Evolutionary conservation across 2,888 invertebrate genomes (phyloP).

Genomic region (Pachliopta kotzebuea): DNA sequence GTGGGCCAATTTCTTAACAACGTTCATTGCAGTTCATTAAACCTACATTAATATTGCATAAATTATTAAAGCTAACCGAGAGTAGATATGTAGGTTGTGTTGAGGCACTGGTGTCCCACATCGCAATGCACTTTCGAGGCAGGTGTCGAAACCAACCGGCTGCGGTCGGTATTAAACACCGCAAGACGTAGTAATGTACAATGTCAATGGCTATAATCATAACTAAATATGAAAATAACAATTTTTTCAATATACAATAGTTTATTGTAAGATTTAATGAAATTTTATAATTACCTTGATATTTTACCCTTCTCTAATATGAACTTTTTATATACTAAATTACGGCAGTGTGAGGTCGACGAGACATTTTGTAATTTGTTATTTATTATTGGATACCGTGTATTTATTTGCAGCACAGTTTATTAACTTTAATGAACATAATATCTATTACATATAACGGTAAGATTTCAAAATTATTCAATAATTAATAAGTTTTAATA

Average conservation of each 20-base stretch:
- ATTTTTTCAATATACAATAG: not conserved
- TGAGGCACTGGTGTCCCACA: constrained; percentile 39
- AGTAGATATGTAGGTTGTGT: constrained; percentile 24
- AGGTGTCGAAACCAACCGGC: constrained; percentile 47
- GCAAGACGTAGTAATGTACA: constrained; percentile 35
- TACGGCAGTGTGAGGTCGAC: too few species aligned
- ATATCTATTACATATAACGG: too few species aligned
- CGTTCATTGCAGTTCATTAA: constrained; percentile 10
- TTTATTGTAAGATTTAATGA: not conserved
- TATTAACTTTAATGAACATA: too few species aligned
- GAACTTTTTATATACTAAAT: too few species aligned
- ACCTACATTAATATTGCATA: constrained; percentile 5
- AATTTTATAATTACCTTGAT: too few species aligned
- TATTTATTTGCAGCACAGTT: too few species aligned
- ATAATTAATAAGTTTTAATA: too few species aligned
- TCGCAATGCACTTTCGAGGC: constrained; percentile 46
- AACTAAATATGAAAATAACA: not conserved
- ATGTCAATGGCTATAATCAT: constrained; percentile 18
- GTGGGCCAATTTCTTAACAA: not conserved
- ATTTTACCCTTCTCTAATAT: too few species aligned
- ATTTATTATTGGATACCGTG: too few species aligned
- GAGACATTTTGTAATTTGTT: too few species aligned
- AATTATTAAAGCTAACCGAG: constrained; percentile 4
- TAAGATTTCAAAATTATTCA: too few species aligned
- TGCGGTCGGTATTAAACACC: constrained; percentile 41